Conservation (phyloP, 2,888 invertebrate genomes). For the Monochamus alternatus region DNA sequence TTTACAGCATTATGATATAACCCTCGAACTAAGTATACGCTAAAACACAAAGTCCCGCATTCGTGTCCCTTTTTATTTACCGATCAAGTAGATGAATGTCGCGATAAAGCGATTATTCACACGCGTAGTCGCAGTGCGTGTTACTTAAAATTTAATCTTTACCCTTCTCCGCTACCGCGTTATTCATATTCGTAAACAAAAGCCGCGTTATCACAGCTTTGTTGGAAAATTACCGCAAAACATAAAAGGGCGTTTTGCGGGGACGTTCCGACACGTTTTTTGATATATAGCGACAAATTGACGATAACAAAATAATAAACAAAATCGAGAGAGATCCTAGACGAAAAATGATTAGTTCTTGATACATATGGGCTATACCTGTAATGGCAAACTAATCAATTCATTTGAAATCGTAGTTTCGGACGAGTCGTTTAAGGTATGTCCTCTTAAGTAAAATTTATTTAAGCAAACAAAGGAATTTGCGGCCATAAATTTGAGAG, state of each 20-base stretch:
- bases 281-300: too few species aligned
- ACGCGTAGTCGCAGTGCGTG: slow-evolving; percentile 15
- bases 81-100: background rate
- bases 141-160: slow-evolving; percentile 19
- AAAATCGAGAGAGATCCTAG: too few species aligned
- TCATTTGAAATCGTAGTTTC: too few species aligned
- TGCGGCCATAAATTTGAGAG: background rate
- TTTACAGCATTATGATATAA: too few species aligned
- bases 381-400: too few species aligned
- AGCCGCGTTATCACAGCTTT: background rate
- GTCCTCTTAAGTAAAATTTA: background rate
- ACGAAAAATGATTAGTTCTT: too few species aligned
- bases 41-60: background rate
- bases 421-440: too few species aligned
- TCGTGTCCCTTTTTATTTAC: slow-evolving; percentile 16
- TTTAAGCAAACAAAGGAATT: background rate
- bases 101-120: slow-evolving; percentile 14
- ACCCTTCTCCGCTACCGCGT: background rate
- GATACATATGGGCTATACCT: too few species aligned
- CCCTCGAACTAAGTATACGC: too few species aligned
- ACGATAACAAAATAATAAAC: too few species aligned
- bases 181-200: slow-evolving; percentile 18
- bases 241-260: background rate
- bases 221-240: slow-evolving; percentile 5
- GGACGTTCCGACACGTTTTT: background rate